Base-by-base conservation (phyloP, 2,113 vertebrate species). In the Neolamprologus fasciatus region DNA sequence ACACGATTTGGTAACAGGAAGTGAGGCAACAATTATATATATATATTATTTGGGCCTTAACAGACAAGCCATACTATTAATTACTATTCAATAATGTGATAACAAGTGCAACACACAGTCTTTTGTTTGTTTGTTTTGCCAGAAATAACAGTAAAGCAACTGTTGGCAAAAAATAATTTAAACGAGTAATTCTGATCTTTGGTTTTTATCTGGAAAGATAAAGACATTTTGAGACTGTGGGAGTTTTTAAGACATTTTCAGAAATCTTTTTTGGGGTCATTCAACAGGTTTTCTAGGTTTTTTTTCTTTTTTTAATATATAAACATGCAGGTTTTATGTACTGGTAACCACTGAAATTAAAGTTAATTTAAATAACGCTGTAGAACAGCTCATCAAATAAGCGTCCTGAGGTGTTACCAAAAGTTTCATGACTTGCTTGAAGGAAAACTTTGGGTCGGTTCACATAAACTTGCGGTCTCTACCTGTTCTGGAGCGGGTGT, bases 401-500 rank as follows among this genome's bases (percentile, higher is more conserved):
- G 16, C 1, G 2, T 16, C 71, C 42, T 7, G 42, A 76, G 14
- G 23, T 8, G 42, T 76, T 28, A 50, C 13, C 3, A 45, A 45
- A 45, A 10, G 68, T 76, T 0, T 10, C 21, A 4, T 2, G 21
- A 1, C 3, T 47, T 76, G 16, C 42, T 78, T 19, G 0, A 50
- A 8, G 71, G 45, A 13, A 78, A 50, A 50, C 73, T 78, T 73
- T 17, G 40, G 21, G 13, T 73, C 6, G 1, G 0, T 73, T 50
- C 0, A n/a, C 26, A 5, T 31, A 19, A 12, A 11, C 21, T 1
- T 42, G 21, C 7, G 12, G 37, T 63, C 26, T 85, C 95, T 81
- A 99, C 99, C 96, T 99, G 97, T 99, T 99, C 91, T 99, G 99
- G 92, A 99, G 97, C 87, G 98, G 99, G 95, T 99, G 98, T 93